Evolutionary conservation across 2,888 invertebrate genomes (phyloP).

Genomic region (Zaprionus obscuricornis): DNA sequence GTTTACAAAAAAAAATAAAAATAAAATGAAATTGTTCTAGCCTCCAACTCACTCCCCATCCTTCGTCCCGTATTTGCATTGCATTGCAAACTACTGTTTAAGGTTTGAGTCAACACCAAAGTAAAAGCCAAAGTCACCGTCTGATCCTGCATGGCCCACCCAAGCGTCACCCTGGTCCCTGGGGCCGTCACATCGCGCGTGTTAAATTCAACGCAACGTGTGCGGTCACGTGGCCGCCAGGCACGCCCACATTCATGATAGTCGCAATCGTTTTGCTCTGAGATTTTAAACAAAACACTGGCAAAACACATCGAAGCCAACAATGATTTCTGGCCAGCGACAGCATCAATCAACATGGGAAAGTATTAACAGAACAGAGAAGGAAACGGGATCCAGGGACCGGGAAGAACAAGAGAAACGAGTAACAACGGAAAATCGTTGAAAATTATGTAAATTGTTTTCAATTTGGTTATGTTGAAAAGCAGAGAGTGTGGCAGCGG

Average conservation of each 20-base stretch:
- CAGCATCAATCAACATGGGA: conserved; percentile 54
- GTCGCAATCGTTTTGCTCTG: conserved; percentile 57
- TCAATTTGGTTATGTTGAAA: conserved; percentile 9
- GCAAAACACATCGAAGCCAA: conserved; percentile 41
- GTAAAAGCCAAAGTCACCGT: conserved; percentile 6
- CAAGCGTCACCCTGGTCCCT: conserved; percentile 38
- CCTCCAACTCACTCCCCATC: conserved; percentile 54
- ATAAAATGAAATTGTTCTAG: conserved; percentile 54
- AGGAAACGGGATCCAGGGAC: background rate
- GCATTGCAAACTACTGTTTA: conserved; percentile 2
- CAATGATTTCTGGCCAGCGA: conserved; percentile 37
- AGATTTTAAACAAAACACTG: conserved; percentile 52
- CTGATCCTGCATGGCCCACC: conserved; percentile 36
- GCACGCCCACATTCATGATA: conserved; percentile 73
- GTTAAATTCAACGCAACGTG: conserved; percentile 74
- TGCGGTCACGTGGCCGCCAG: conserved; percentile 69
- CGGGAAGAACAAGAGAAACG: conserved; percentile 15
- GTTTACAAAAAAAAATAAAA: conserved; percentile 33
- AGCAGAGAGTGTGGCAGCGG: background rate
- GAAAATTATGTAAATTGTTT: conserved; percentile 74
- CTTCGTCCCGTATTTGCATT: too few relatives aligned
- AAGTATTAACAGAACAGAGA: too few relatives aligned
- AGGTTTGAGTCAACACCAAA: conserved; percentile 8
- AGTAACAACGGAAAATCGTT: conserved; percentile 62
- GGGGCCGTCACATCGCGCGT: conserved; percentile 60